Conservation (phyloP, 2,888 invertebrate genomes). For the Cephus nigrinus region DNA sequence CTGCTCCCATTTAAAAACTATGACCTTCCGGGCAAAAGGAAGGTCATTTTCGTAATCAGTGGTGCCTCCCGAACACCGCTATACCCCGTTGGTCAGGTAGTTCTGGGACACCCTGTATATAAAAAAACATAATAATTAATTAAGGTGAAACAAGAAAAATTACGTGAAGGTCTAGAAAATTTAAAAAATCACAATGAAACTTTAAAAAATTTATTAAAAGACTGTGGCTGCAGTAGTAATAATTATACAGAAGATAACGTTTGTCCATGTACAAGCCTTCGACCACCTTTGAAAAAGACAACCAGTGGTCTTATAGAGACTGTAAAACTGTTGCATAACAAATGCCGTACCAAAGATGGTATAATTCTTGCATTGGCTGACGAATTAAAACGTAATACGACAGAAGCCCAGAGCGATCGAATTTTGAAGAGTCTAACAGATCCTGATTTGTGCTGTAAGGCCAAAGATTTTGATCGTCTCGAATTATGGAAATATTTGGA, state of each 20-base stretch:
- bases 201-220: conserved; percentile 18
- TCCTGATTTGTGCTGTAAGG: conserved; percentile 3
- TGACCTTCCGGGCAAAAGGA: too few species aligned
- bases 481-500: conserved; percentile 27
- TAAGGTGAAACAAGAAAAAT: conserved; percentile 17
- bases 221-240: conserved; percentile 12
- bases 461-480: conserved; percentile 28
- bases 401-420: conserved; percentile 15
- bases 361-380: conserved; percentile 34
- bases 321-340: conserved; percentile 29
- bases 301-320: conserved; percentile 25
- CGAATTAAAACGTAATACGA: conserved; percentile 25
- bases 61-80: too few species aligned
- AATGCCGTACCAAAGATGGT: conserved; percentile 35
- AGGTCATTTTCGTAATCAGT: too few species aligned
- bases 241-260: not conserved
- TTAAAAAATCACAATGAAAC: conserved; percentile 34
- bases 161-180: conserved; percentile 31
- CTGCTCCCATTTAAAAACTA: too few species aligned
- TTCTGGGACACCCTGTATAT: too few species aligned
- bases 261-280: not conserved
- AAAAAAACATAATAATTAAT: not conserved
- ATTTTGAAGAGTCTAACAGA: conserved; percentile 20
- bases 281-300: conserved; percentile 5
- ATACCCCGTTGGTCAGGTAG: too few species aligned